These are phyloP conservation scores for Chironomus riparius DNA, from an alignment of 2,888 invertebrate species.

Conservation along the genomic window DNA sequence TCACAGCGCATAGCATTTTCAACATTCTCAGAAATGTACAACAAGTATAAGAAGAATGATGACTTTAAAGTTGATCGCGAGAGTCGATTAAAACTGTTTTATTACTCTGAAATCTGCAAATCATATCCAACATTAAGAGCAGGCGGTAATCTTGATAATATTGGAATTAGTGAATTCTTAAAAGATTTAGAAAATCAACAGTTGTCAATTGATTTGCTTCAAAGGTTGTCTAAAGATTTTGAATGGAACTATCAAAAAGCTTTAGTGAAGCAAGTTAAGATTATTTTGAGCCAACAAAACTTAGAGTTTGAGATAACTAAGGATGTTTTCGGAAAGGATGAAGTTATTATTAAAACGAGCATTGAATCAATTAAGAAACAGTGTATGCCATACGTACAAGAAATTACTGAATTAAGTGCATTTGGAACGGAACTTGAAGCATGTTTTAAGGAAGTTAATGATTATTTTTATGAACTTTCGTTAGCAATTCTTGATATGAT, in stretches of 20 bases:
- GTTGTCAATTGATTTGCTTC: slow-evolving; percentile 37
- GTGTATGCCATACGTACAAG: slow-evolving; percentile 40
- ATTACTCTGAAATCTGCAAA: slow-evolving; percentile 40
- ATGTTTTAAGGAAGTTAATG: slow-evolving; percentile 32
- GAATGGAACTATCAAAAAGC: slow-evolving; percentile 40
- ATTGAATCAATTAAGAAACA: slow-evolving; percentile 35
- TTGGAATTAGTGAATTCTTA: slow-evolving; percentile 37
- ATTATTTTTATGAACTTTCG: slow-evolving; percentile 42
- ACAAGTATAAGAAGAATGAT: slow-evolving; percentile 35
- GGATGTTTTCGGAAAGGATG: slow-evolving; percentile 39
- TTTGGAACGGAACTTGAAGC: slow-evolving; percentile 33
- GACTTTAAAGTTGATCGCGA: slow-evolving; percentile 33
- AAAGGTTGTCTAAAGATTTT: slow-evolving; percentile 39
- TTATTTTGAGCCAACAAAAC: slow-evolving; percentile 37
- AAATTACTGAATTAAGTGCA: slow-evolving; percentile 37
- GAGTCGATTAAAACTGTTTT: slow-evolving; percentile 40
- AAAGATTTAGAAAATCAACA: slow-evolving; percentile 38
- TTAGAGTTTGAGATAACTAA: slow-evolving; percentile 37
- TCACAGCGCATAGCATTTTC: slow-evolving; percentile 38
- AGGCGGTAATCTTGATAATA: slow-evolving; percentile 37
- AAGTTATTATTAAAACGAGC: slow-evolving; percentile 36
- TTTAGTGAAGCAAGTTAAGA: slow-evolving; percentile 36
- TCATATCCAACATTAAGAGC: slow-evolving; percentile 37
- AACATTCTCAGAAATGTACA: slow-evolving; percentile 40
- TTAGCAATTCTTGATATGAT: slow-evolving; percentile 41